phyloP scores from a whole-genome alignment of 2,888 invertebrate species.

The Drosophila rellima region DNA sequence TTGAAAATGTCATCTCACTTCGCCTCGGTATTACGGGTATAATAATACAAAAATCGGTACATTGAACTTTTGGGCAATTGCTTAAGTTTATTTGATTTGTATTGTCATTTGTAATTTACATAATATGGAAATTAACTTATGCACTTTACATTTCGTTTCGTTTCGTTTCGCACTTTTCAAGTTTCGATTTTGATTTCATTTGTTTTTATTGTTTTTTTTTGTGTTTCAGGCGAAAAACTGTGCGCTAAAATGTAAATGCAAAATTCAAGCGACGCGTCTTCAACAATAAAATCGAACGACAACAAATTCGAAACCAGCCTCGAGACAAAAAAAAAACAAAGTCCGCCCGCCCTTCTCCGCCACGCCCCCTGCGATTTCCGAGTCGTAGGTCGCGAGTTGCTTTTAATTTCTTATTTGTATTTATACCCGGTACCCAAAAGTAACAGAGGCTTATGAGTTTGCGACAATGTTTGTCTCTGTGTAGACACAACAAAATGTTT shows the following conservation, averaged over 20 bases:
- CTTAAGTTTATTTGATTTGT: constrained; percentile 27
- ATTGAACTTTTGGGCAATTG: constrained; percentile 46
- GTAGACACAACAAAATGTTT: too few species aligned
- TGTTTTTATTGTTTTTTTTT: neutral
- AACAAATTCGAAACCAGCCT: constrained; percentile 56
- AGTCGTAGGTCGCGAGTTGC: constrained; percentile 46
- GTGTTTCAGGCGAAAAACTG: constrained; percentile 26
- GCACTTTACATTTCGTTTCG: constrained; percentile 46
- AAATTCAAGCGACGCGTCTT: constrained; percentile 38
- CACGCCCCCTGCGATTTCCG: neutral
- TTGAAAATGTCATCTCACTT: too few species aligned
- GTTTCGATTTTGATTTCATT: constrained; percentile 22
- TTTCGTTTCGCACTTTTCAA: constrained; percentile 35
- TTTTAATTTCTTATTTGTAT: constrained; percentile 1
- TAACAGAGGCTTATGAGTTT: neutral
- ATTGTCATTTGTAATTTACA: constrained; percentile 39
- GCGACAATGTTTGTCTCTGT: neutral
- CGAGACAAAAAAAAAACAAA: constrained; percentile 9
- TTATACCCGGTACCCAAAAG: neutral
- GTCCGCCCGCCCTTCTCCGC: neutral
- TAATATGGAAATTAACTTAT: constrained; percentile 49
- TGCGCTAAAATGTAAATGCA: constrained; percentile 62
- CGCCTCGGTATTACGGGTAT: neutral
- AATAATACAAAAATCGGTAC: constrained; percentile 13
- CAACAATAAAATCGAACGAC: constrained; percentile 35